These are phyloP conservation scores for Sialis fuliginosa DNA, from an alignment of 2,888 invertebrate genomes.

Conservation along the genomic window DNA sequence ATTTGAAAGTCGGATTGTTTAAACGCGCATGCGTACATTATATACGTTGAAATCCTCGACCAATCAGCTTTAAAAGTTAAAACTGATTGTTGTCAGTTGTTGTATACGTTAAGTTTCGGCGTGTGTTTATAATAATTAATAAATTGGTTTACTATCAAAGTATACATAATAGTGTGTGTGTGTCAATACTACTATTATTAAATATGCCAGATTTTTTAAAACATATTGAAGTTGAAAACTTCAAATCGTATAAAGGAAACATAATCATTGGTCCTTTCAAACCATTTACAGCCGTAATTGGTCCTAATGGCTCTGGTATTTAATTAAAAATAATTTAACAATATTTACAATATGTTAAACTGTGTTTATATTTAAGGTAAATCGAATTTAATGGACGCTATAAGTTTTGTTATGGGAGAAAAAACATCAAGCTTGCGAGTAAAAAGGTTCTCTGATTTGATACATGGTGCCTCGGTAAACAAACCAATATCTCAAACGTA, in stretches of 20 bases:
- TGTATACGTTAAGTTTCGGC: too few relatives aligned
- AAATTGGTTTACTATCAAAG: too few relatives aligned
- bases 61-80: too few relatives aligned
- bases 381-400: conserved; percentile 99
- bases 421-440: conserved; percentile 89
- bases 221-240: conserved; percentile 95
- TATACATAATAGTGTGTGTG: too few relatives aligned
- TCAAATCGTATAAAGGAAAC: conserved; percentile 94
- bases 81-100: too few relatives aligned
- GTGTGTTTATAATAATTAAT: too few relatives aligned
- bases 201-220: conserved; percentile 72
- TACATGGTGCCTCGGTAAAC: conserved; percentile 95
- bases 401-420: conserved; percentile 99
- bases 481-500: conserved; percentile 75
- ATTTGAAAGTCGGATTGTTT: too few relatives aligned
- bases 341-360: too few relatives aligned
- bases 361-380: conserved; percentile 49
- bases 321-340: too few relatives aligned
- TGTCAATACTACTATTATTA: background rate
- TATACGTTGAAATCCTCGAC: too few relatives aligned
- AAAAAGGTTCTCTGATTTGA: conserved; percentile 83
- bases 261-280: conserved; percentile 88
- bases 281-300: conserved; percentile 95
- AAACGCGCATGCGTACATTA: too few relatives aligned
- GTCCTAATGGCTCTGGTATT: conserved; percentile 97